Percentiles rank a stretch among this genome's conserved stretches.
Evolutionary conservation across 2,113 vertebrate genomes (phyloP).

Genomic region (Pseudopipra pipra): DNA sequence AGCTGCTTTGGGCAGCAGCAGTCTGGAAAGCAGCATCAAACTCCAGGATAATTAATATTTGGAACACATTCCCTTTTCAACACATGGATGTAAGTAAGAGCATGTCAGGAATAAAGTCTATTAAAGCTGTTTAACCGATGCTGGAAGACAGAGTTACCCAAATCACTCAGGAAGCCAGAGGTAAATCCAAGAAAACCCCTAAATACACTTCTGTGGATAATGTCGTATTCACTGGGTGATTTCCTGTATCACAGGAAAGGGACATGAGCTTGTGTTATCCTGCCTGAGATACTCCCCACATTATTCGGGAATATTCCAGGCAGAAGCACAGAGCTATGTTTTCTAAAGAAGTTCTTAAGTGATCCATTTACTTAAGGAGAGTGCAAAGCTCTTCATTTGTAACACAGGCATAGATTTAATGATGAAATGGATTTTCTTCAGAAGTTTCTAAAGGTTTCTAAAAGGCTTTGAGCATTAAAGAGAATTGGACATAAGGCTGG

Average conservation of each 20-base stretch:
- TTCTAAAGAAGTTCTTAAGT: not conserved
- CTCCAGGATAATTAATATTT: not conserved
- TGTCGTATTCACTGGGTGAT: not conserved
- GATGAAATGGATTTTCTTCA: not conserved
- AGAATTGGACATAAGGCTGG: not conserved
- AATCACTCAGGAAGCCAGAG: not conserved
- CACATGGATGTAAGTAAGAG: accelerated
- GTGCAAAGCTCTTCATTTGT: not conserved
- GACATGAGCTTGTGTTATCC: accelerated
- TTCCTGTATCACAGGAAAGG: not conserved
- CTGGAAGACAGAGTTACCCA: not conserved
- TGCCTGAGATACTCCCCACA: not conserved
- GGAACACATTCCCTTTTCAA: not conserved
- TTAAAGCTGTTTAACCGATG: accelerated
- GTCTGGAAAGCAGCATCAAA: not conserved
- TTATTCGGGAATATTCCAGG: not conserved
- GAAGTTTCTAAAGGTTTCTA: slow-evolving; percentile 8
- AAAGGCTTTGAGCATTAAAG: slow-evolving; percentile 28
- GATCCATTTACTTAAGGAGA: not conserved
- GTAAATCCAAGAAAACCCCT: not conserved
- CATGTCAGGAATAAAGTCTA: accelerated
- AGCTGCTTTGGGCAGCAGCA: not conserved
- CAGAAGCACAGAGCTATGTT: not conserved
- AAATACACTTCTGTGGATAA: not conserved
- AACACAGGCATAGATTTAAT: not conserved